These are phyloP conservation scores for Chrysolophus pictus DNA, from an alignment of 2,797 vertebrate species.

Conservation along the genomic window DNA sequence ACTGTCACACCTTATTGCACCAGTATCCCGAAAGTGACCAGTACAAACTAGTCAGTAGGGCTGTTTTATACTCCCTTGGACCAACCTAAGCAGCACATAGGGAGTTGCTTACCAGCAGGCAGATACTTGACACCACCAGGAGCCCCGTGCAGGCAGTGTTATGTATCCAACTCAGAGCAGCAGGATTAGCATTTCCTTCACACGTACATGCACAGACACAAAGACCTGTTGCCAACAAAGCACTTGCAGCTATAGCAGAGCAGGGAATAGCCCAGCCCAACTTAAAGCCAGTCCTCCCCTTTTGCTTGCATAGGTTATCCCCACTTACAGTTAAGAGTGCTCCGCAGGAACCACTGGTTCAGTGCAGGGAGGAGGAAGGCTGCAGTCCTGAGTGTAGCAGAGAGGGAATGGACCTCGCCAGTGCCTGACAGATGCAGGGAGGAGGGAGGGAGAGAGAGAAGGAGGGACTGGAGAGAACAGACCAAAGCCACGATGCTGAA, in stretches of 20 bases:
- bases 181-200: not conserved
- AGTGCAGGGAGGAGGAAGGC: rapidly evolving
- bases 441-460: not conserved
- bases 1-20: rapidly evolving
- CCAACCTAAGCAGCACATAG: rapidly evolving
- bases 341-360: not conserved
- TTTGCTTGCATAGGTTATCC: rapidly evolving
- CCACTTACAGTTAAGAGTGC: not conserved
- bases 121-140: not conserved
- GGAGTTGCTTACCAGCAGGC: not conserved
- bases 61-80: not conserved
- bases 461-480: not conserved
- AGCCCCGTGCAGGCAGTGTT: rapidly evolving
- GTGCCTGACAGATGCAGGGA: not conserved
- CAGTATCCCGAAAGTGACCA: not conserved
- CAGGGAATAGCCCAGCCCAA: not conserved
- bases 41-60: rapidly evolving
- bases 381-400: not conserved
- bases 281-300: not conserved
- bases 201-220: too few species aligned
- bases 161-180: not conserved
- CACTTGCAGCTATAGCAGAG: not conserved
- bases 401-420: not conserved
- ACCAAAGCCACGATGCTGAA: not conserved
- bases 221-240: not conserved